A percentile compares a stretch with the other conserved stretches of the same genome.
Conservation (phyloP, 2,888 invertebrate species). For the Melinaea marsaeus region DNA sequence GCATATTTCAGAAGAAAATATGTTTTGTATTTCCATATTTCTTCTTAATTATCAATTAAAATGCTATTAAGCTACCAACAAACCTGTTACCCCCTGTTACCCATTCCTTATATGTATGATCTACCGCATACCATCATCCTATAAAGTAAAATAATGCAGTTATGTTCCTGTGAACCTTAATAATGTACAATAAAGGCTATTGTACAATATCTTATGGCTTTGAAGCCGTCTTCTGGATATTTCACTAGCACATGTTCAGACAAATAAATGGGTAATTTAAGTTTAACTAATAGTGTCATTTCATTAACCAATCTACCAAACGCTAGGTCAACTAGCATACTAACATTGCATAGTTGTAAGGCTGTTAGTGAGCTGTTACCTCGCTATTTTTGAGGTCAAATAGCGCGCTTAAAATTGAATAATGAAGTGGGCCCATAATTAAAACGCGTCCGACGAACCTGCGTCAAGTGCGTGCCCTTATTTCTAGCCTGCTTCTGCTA, state of each 20-base stretch:
- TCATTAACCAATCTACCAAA: too few relatives aligned
- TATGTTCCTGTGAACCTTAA: neutral
- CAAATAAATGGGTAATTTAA: conserved; percentile 47
- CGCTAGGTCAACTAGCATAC: too few relatives aligned
- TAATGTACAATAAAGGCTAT: conserved; percentile 3
- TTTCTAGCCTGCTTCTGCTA: conserved; percentile 4
- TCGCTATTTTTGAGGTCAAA: too few relatives aligned
- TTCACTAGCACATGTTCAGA: conserved; percentile 46
- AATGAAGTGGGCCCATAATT: conserved; percentile 21
- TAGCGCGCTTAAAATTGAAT: too few relatives aligned
- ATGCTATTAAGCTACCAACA: conserved; percentile 24
- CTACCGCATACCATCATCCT: conserved; percentile 17
- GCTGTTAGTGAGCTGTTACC: too few relatives aligned
- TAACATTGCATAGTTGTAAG: too few relatives aligned
- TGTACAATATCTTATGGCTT: conserved; percentile 1
- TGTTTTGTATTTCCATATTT: conserved; percentile 19
- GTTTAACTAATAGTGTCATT: conserved; percentile 31
- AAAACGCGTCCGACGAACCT: conserved; percentile 36
- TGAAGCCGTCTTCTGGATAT: conserved; percentile 33
- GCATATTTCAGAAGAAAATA: conserved; percentile 17
- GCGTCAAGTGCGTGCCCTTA: conserved; percentile 5
- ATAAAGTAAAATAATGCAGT: conserved; percentile 7
- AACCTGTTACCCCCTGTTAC: conserved; percentile 17
- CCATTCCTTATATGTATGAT: conserved; percentile 23
- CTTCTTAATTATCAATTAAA: conserved; percentile 26